A percentile compares a stretch with the other conserved stretches of the same genome.
Evolutionary conservation across 2,797 vertebrate genomes (phyloP).

Genomic region (Selene dorsalis): DNA sequence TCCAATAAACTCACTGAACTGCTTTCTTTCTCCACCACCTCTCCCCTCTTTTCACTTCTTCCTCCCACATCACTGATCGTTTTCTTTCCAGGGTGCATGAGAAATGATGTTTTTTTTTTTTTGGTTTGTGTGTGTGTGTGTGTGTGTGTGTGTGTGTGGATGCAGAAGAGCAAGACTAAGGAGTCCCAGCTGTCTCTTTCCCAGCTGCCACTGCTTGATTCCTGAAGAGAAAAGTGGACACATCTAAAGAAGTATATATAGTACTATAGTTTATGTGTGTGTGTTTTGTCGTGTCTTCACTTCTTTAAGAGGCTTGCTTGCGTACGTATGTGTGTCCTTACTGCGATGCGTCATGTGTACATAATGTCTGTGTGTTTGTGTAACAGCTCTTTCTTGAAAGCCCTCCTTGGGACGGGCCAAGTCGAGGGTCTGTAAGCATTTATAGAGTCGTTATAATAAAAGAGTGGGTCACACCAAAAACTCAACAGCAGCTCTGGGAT

Average conservation of each 20-base stretch:
- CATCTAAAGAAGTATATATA: slow-evolving; percentile 33
- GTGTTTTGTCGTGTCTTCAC: slow-evolving; percentile 19
- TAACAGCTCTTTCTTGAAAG: slow-evolving; percentile 43
- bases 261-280: slow-evolving; percentile 11
- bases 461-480: slow-evolving; percentile 73
- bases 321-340: neutral
- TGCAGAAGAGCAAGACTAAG: slow-evolving; percentile 48
- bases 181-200: slow-evolving; percentile 65
- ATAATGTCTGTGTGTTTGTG: slow-evolving; percentile 40
- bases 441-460: slow-evolving; percentile 72
- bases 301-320: slow-evolving; percentile 1
- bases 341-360: slow-evolving; percentile 25
- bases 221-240: slow-evolving; percentile 46
- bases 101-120: slow-evolving; percentile 59
- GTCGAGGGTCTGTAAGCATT: slow-evolving; percentile 71
- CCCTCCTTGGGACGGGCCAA: slow-evolving; percentile 39
- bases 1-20: slow-evolving; percentile 62
- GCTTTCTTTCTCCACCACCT: slow-evolving; percentile 40
- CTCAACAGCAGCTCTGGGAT: slow-evolving; percentile 74
- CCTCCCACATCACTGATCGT: slow-evolving; percentile 53
- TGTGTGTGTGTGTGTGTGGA: slow-evolving; percentile 11
- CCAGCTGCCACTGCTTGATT: slow-evolving; percentile 54
- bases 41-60: slow-evolving; percentile 37
- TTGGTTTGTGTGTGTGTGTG: slow-evolving; percentile 39
- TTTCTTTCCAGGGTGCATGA: slow-evolving; percentile 55